Evolutionary conservation across 2,113 vertebrate genomes (phyloP).

Genomic region (Centropus unirufus): DNA sequence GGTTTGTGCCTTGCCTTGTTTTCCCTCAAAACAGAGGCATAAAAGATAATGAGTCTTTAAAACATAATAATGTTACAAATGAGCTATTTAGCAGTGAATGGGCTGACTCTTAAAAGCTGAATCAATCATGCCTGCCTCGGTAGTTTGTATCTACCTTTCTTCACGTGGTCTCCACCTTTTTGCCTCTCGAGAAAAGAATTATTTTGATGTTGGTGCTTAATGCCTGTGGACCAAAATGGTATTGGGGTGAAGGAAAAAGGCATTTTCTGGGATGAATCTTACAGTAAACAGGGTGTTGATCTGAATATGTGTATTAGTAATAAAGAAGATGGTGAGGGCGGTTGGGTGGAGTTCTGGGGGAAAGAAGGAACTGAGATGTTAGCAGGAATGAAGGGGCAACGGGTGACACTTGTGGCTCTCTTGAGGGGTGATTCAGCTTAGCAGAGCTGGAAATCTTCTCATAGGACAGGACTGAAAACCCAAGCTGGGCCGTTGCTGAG

Average conservation of each 20-base stretch:
- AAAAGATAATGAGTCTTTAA: conserved; percentile 49
- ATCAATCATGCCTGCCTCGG: conserved; percentile 34
- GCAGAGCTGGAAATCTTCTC: neutral
- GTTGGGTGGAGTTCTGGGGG: neutral
- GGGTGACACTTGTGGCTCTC: neutral
- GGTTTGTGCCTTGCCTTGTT: conserved; percentile 36
- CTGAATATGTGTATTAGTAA: neutral
- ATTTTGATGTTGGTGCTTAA: neutral
- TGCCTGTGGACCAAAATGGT: neutral
- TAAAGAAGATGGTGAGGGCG: neutral
- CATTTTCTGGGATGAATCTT: neutral
- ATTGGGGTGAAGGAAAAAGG: neutral
- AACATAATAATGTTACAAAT: conserved; percentile 29
- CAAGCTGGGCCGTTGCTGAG: neutral
- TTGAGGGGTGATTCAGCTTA: neutral
- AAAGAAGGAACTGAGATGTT: neutral
- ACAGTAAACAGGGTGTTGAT: neutral
- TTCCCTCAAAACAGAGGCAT: conserved; percentile 45
- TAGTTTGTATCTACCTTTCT: conserved; percentile 35
- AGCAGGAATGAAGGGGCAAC: neutral
- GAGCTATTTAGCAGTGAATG: conserved; percentile 24
- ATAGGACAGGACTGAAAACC: neutral
- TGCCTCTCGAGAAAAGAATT: neutral
- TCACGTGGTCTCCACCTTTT: neutral
- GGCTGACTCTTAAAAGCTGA: neutral